Evolutionary conservation across 1,140 invertebrate genomes (phyloP).

Genomic region (Psix sp.): DNA sequence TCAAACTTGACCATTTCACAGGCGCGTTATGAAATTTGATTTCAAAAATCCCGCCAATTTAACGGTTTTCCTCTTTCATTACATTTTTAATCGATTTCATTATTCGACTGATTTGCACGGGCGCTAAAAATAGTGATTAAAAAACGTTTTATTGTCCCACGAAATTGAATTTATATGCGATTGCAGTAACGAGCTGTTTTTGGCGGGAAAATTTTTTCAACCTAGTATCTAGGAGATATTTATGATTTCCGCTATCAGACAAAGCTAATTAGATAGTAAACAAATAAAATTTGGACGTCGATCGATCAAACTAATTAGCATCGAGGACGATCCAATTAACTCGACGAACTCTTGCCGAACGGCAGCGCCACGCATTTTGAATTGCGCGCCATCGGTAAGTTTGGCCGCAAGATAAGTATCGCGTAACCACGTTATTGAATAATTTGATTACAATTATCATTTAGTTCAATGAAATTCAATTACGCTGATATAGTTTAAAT

Average conservation of each 20-base stretch:
- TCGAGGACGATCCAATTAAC: slow-evolving; percentile 38
- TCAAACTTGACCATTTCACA: neutral
- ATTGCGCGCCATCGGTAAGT: slow-evolving; percentile 36
- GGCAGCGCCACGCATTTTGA: slow-evolving; percentile 29
- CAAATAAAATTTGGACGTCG: slow-evolving; percentile 37
- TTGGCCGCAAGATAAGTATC: slow-evolving; percentile 42
- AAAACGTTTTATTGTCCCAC: no score
- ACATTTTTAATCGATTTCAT: no score
- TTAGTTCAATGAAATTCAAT: slow-evolving; percentile 51
- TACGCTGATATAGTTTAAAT: slow-evolving; percentile 49
- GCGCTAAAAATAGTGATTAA: no score
- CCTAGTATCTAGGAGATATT: no score
- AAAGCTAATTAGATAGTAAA: no score
- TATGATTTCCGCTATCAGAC: slow-evolving; percentile 22
- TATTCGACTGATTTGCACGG: no score
- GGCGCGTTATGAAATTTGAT: no score
- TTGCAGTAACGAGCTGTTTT: no score
- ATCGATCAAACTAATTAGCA: slow-evolving; percentile 38
- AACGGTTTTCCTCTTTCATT: no score
- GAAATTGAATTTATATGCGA: no score
- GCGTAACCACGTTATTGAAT: slow-evolving; percentile 38
- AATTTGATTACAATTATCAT: slow-evolving; percentile 53
- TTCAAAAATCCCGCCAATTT: no score
- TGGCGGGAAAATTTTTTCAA: no score
- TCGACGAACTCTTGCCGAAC: slow-evolving; percentile 22